phyloP scores from a whole-genome alignment of 2,888 invertebrate species.

The Nudaria mundana region DNA sequence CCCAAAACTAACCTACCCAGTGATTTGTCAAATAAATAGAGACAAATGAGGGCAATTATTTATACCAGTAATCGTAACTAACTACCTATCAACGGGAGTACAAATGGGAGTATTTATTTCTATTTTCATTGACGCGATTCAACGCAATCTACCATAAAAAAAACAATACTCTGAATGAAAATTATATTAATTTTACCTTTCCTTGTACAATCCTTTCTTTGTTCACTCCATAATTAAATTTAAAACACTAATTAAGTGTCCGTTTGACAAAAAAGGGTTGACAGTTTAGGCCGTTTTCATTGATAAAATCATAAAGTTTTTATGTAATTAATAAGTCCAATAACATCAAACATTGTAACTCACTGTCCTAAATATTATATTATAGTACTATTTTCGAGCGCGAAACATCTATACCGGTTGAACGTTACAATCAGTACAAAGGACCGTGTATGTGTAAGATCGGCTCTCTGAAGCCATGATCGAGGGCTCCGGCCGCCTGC shows the following conservation, averaged over 20 bases:
- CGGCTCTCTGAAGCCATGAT: slow-evolving; percentile 53
- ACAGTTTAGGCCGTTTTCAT: slow-evolving; percentile 31
- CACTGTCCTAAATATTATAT: slow-evolving; percentile 28
- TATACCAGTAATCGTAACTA: slow-evolving; percentile 18
- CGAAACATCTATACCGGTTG: slow-evolving; percentile 48
- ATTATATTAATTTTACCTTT: slow-evolving; percentile 55
- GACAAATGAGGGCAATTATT: slow-evolving; percentile 22
- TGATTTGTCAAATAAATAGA: slow-evolving; percentile 14
- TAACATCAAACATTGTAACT: slow-evolving; percentile 32
- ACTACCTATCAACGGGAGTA: slow-evolving; percentile 9
- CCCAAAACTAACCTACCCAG: slow-evolving; percentile 4
- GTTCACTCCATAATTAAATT: slow-evolving; percentile 70
- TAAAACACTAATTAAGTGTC: slow-evolving; percentile 56
- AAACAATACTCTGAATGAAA: slow-evolving; percentile 15
- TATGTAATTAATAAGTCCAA: slow-evolving; percentile 21
- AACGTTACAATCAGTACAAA: slow-evolving; percentile 57
- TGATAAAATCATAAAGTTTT: slow-evolving; percentile 27
- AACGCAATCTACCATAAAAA: slow-evolving; percentile 11
- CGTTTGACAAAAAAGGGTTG: slow-evolving; percentile 28
- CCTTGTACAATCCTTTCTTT: slow-evolving; percentile 64
- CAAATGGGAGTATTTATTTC: slow-evolving; percentile 19
- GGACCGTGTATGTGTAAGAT: slow-evolving; percentile 48
- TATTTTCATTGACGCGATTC: slow-evolving; percentile 19
- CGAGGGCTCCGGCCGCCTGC: slow-evolving; percentile 60
- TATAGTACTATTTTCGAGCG: slow-evolving; percentile 46